Conservation (phyloP, 2,113 vertebrate species). For the Orcinus orca region DNA sequence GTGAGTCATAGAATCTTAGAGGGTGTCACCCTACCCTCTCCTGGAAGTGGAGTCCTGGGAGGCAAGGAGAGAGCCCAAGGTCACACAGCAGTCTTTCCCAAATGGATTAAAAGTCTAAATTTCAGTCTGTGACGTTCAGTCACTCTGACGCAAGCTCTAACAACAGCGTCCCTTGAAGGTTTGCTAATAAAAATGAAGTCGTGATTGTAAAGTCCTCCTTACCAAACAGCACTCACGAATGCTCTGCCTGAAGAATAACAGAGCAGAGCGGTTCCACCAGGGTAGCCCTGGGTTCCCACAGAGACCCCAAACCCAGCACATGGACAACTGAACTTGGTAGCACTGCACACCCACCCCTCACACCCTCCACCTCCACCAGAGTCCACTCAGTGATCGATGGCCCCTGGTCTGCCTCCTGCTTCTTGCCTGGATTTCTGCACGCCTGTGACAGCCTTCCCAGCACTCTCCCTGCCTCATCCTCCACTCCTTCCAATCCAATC, state of each 20-base stretch:
- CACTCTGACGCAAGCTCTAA: not conserved
- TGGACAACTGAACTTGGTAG: not conserved
- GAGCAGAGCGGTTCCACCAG: not conserved
- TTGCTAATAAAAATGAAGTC: not conserved
- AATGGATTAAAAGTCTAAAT: not conserved
- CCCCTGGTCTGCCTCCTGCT: not conserved
- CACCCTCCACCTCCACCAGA: not conserved
- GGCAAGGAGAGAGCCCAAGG: not conserved
- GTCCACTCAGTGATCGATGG: accelerated
- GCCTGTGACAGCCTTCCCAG: not conserved
- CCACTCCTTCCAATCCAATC: not conserved
- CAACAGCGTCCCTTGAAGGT: not conserved
- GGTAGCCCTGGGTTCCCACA: not conserved
- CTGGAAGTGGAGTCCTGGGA: not conserved
- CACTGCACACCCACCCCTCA: not conserved
- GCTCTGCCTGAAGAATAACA: too few relatives aligned
- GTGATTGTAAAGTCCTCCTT: not conserved
- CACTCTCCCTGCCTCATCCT: not conserved
- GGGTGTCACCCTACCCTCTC: too few relatives aligned
- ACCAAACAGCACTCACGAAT: not conserved
- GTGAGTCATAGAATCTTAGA: not conserved
- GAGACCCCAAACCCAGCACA: not conserved
- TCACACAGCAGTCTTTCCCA: too few relatives aligned
- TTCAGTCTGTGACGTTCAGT: not conserved
- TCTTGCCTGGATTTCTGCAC: not conserved